Percentiles rank a stretch among this genome's conserved stretches.
phyloP scores from a whole-genome alignment of 2,113 vertebrate species.

The Furnarius figulus region DNA sequence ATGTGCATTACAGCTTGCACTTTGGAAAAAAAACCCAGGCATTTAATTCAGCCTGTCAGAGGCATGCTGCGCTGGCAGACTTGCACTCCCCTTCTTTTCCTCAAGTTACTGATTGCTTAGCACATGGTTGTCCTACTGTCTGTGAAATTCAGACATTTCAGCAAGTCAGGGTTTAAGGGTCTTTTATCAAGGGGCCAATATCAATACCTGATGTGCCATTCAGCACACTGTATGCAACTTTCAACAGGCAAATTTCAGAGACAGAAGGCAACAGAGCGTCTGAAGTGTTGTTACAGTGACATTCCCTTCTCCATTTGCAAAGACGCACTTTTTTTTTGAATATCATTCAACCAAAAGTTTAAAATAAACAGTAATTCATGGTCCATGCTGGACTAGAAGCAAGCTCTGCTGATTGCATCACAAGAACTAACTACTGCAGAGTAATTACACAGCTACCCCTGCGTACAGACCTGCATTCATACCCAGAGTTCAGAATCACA shows the following conservation, averaged over 20 bases:
- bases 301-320: background rate
- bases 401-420: background rate
- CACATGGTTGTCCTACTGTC: background rate
- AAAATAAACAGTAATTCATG: background rate
- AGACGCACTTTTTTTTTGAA: background rate
- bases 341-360: background rate
- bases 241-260: conserved; percentile 1
- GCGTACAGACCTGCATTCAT: background rate
- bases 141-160: background rate
- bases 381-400: background rate
- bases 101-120: background rate
- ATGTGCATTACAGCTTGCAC: background rate
- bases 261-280: background rate
- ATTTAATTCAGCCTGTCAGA: conserved; percentile 23
- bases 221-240: background rate
- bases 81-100: background rate
- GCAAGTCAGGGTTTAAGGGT: background rate
- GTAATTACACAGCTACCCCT: background rate
- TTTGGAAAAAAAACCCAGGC: background rate
- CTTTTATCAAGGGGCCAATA: background rate
- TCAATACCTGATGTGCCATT: conserved; percentile 25
- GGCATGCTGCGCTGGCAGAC: background rate
- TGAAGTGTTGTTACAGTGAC: background rate
- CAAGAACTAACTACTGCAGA: background rate
- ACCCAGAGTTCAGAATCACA: background rate